Conservation (phyloP, 2,113 vertebrate genomes). For the Nibea coibor region DNA sequence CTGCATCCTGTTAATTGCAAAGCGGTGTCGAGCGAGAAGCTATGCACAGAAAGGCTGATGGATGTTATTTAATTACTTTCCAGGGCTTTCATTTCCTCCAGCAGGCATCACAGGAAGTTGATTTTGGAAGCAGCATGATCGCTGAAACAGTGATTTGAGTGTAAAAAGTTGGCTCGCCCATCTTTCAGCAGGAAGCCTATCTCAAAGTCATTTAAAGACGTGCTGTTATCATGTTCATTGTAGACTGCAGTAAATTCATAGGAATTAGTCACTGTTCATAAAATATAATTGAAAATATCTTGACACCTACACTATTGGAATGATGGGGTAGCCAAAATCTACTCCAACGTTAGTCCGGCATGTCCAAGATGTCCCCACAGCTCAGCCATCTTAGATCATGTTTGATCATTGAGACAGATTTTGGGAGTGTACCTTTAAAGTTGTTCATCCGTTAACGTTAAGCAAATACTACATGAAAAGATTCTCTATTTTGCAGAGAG, state of each 20-base stretch:
- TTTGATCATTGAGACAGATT: not conserved
- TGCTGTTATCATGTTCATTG: constrained; percentile 6
- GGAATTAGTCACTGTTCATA: not conserved
- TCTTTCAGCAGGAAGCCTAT: constrained; percentile 26
- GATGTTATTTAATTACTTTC: constrained; percentile 38
- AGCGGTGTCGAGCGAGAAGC: not conserved
- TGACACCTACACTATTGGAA: not conserved
- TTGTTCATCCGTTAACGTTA: not conserved
- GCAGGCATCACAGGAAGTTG: constrained; percentile 38
- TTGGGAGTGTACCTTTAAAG: not conserved
- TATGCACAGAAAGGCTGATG: not conserved
- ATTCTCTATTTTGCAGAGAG: no score
- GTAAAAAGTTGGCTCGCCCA: not conserved
- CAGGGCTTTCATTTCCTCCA: constrained; percentile 52
- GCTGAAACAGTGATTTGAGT: constrained; percentile 1
- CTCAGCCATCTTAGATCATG: not conserved
- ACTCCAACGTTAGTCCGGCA: not conserved
- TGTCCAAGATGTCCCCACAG: not conserved
- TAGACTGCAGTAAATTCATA: not conserved
- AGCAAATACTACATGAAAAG: not conserved
- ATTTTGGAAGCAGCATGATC: constrained; percentile 26
- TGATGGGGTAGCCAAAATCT: not conserved
- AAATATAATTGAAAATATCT: not conserved
- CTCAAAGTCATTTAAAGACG: constrained; percentile 11
- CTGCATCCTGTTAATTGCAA: constrained; percentile 6